Evolutionary conservation across 2,113 vertebrate species (phyloP), one percentile per base, ranked within the genome.

Genomic region (Eudyptes chrysolophus): DNA sequence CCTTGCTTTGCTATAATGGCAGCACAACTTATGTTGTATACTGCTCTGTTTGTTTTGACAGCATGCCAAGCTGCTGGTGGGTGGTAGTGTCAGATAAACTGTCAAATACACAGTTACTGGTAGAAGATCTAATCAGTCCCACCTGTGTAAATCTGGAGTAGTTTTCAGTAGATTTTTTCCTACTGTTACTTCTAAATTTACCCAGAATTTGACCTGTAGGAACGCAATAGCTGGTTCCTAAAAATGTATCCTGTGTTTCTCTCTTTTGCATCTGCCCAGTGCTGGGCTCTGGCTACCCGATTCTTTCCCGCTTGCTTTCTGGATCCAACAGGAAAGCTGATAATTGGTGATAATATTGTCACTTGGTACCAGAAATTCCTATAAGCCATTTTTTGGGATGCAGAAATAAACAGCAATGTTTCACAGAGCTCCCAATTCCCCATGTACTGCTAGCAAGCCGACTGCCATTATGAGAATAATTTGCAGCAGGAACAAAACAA

Each of bases 81-180:
- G 91, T 65, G 87, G 84, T 25, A 62, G 81, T 85, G 86, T 84
- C 87, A 84, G 71, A 91, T 84, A 87, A 96, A 96, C 85, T 94
- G 94, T 93, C 92, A 82, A 86, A 64, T 77, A 76, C 64, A 70
- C 46, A 78, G 62, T 77, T 74, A 26, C 20, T 91, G 16, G 40
- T 85, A 48, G 48, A 51, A 85, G 81, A 61, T 49, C 46, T 30
- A 44, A 40, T 77, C 72, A 38, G 17, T 62, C 58, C 2, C 11
- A 85, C 90, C 83, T 87, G 13, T 13, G 20, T 62, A 82, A 92
- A 90, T 84, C 46, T 90, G 84, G 38, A 76, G 16, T 49, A 30
- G 11, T 82, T 92, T 88, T 51, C 40, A 38, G 32, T 44, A 64
- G 57, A 4, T 34, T 55, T 65, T 17, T 77, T 44, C 36, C 29